Evolutionary conservation across 2,113 vertebrate genomes (phyloP).

Genomic region (Eolophus roseicapilla): DNA sequence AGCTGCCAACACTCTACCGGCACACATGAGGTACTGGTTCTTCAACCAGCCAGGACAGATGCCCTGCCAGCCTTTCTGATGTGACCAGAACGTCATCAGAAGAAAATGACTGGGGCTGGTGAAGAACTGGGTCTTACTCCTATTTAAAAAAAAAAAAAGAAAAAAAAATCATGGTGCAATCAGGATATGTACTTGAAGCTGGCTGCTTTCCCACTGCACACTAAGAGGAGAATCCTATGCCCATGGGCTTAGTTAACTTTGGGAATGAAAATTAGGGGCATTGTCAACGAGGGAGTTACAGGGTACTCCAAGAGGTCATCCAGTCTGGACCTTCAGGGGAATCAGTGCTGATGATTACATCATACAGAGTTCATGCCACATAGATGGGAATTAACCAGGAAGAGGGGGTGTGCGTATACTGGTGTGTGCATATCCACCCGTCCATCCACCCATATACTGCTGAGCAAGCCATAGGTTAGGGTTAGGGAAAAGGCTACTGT

Average conservation of each 20-base stretch:
- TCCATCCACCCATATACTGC: too few species aligned
- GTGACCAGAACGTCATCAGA: background rate
- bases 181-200: background rate
- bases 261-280: background rate
- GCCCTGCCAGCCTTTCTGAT: background rate
- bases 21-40: background rate
- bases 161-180: rapidly evolving
- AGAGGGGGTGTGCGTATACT: background rate
- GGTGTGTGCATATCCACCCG: background rate
- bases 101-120: background rate
- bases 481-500: background rate
- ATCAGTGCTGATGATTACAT: background rate
- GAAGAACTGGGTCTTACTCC: background rate
- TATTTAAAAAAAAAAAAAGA: background rate
- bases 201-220: background rate
- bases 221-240: background rate
- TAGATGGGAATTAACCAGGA: background rate
- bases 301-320: background rate
- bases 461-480: background rate
- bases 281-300: background rate
- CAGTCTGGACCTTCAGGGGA: background rate
- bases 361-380: background rate
- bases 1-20: background rate
- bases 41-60: background rate
- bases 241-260: background rate